Percentiles rank a stretch among this genome's conserved stretches.
Conservation (phyloP, 2,113 vertebrate species). For the Saccopteryx bilineata region DNA sequence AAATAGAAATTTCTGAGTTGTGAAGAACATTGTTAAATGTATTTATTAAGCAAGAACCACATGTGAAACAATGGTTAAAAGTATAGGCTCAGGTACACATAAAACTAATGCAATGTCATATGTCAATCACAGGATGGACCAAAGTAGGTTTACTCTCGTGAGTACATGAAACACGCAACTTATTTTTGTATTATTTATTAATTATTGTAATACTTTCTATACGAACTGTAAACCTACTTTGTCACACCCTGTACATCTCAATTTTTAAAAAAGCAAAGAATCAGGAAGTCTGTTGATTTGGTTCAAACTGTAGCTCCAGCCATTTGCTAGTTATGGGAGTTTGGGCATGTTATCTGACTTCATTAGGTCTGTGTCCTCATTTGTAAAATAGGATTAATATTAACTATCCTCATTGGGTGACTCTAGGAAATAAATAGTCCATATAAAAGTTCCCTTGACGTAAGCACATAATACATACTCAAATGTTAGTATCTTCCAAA, state of each 20-base stretch:
- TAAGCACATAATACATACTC: background rate
- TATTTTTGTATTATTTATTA: no score
- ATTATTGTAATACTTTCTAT: no score
- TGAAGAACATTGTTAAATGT: constrained; percentile 45
- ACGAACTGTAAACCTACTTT: no score
- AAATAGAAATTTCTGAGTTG: constrained; percentile 18
- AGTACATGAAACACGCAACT: no score
- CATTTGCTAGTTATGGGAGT: background rate
- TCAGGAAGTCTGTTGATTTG: background rate
- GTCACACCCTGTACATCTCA: background rate
- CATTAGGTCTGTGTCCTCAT: background rate
- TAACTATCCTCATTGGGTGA: background rate
- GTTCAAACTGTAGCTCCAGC: background rate
- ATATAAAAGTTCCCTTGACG: background rate
- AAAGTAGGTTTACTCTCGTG: no score
- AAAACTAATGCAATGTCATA: background rate
- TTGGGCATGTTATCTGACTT: background rate
- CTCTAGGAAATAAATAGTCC: constrained; percentile 14
- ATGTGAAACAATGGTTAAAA: constrained; percentile 25
- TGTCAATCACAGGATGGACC: background rate
- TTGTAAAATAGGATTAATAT: constrained; percentile 39
- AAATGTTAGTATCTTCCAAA: background rate
- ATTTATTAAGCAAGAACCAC: background rate
- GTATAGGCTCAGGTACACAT: background rate
- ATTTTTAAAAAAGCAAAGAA: background rate